phyloP scores from a whole-genome alignment of 2,797 vertebrate species.

The Crenichthys baileyi region DNA sequence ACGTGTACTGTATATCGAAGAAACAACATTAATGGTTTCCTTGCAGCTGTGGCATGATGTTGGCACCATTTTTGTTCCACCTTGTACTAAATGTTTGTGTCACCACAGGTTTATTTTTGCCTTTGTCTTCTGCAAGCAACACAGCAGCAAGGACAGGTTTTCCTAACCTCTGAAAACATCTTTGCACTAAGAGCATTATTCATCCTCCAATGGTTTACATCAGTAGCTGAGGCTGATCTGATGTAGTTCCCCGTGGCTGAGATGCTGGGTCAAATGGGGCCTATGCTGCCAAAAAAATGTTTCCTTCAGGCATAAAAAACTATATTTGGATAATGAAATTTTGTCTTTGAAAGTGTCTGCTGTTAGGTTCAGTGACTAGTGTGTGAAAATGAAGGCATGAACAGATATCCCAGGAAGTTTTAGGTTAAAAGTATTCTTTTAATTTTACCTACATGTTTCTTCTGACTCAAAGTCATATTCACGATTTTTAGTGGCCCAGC shows the following conservation, averaged over 20 bases:
- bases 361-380: slow-evolving; percentile 5
- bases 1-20: slow-evolving; percentile 31
- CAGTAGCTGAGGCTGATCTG: slow-evolving; percentile 33
- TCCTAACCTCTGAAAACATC: slow-evolving; percentile 26
- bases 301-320: not conserved
- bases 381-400: not conserved
- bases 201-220: slow-evolving; percentile 44
- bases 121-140: slow-evolving; percentile 24
- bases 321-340: slow-evolving; percentile 10
- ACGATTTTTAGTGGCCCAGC: not conserved
- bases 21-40: slow-evolving; percentile 51
- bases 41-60: slow-evolving; percentile 31
- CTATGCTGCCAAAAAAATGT: not conserved
- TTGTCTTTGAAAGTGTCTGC: slow-evolving; percentile 8
- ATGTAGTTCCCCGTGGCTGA: slow-evolving; percentile 12
- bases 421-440: not conserved
- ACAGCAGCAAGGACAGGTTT: slow-evolving; percentile 18
- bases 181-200: slow-evolving; percentile 36
- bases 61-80: slow-evolving; percentile 40
- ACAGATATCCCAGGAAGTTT: not conserved
- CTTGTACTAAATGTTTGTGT: slow-evolving; percentile 51
- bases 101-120: slow-evolving; percentile 51
- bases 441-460: not conserved
- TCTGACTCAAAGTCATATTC: not conserved
- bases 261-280: slow-evolving; percentile 21